These are phyloP conservation scores for Laticauda colubrina DNA, from an alignment of 2,113 vertebrate species.

Conservation along the genomic window DNA sequence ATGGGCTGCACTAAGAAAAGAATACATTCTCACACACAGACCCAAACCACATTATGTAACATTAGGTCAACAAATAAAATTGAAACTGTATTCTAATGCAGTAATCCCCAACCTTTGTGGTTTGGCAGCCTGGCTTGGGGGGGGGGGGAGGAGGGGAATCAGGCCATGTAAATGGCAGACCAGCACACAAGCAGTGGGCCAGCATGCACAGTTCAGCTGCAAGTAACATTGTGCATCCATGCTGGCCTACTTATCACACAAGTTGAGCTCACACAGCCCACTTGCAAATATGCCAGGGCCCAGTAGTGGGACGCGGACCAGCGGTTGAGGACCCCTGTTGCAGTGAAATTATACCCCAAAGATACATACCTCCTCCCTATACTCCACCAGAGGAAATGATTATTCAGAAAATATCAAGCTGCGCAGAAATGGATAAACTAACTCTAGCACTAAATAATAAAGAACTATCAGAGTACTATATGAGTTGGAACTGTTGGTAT, in stretches of 20 bases:
- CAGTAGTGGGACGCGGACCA: rapidly evolving
- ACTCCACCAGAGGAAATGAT: too few species aligned
- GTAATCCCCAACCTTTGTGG: too few species aligned
- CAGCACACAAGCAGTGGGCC: not conserved
- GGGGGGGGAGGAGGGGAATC: not conserved
- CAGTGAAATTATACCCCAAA: not conserved
- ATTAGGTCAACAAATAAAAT: not conserved
- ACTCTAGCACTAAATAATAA: too few species aligned
- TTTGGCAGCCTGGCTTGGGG: too few species aligned
- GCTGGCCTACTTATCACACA: not conserved
- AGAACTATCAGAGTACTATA: too few species aligned
- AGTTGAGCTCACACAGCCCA: not conserved
- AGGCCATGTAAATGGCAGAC: not conserved
- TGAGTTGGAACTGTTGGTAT: too few species aligned
- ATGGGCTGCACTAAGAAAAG: not conserved
- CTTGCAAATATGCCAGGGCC: not conserved
- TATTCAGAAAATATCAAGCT: too few species aligned
- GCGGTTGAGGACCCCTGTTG: not conserved
- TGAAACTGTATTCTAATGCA: not conserved
- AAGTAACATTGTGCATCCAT: too few species aligned
- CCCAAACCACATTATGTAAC: not conserved
- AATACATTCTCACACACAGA: not conserved
- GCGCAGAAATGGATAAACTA: too few species aligned
- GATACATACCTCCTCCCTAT: slow-evolving; percentile 64
- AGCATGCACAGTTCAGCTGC: not conserved